Evolutionary conservation across 2,797 vertebrate species (phyloP).

Genomic region (Babyrousa celebensis): DNA sequence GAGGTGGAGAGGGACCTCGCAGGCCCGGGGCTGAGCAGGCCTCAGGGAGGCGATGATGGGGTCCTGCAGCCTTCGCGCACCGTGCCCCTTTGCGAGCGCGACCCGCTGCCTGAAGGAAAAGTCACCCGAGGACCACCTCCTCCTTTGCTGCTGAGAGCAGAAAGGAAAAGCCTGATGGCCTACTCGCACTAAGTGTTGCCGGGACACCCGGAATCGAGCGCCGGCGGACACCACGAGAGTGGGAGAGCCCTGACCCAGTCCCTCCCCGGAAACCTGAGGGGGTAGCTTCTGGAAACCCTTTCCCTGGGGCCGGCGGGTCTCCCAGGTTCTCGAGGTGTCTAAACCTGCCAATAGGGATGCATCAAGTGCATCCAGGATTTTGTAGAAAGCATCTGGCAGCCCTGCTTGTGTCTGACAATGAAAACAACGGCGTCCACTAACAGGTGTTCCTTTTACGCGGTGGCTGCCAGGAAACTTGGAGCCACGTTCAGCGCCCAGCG

Average conservation of each 20-base stretch:
- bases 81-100: background rate
- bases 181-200: background rate
- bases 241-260: background rate
- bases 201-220: background rate
- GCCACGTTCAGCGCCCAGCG: background rate
- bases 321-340: background rate
- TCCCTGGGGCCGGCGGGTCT: background rate
- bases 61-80: too few species aligned
- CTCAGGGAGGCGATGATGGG: background rate
- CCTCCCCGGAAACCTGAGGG: background rate
- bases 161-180: background rate
- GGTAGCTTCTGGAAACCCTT: background rate
- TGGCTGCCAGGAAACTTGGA: conserved; percentile 44
- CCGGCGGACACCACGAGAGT: background rate
- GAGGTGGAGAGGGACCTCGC: too few species aligned
- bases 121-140: background rate
- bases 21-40: rapidly evolving
- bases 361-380: background rate
- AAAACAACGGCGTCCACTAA: background rate
- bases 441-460: conserved; percentile 43
- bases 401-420: background rate
- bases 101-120: background rate
- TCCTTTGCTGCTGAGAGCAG: background rate
- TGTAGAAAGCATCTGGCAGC: conserved; percentile 36
- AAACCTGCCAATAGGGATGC: background rate